Base-by-base conservation (phyloP, 2,888 invertebrate species). In the Blera fallax region DNA sequence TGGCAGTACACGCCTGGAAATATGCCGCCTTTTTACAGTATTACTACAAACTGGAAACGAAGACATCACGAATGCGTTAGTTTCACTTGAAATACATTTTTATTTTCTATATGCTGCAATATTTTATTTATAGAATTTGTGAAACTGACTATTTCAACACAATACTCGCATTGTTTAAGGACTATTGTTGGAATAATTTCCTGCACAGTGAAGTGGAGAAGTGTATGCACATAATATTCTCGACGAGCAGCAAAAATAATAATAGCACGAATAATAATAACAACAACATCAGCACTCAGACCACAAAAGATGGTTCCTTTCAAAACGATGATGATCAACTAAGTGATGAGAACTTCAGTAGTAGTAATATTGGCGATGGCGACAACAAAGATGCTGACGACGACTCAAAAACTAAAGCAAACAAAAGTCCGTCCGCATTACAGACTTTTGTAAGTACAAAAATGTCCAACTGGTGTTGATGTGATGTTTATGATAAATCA, bases 131-230 rank as follows among this genome's bases (percentile, higher is more conserved):
- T 32, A 92, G 91, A 72, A 90, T 92, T 79, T 92, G 92, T 88
- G 89, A 90, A 87, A 92, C 93, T 91, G 94, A 94, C 87, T 95
- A 94, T 45, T 93, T 94, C 89, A 93, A 93, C 88, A 93, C 94
- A 89, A 93, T 96, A 89, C 93, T 98, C 94, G 96, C 97, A 92
- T 94, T 98, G 92, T 96, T 98, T 94, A 97, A 98, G 93, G 94
- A 94, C 92, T 97, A 96, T 93, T 94, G 95, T 87, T 96, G 97
- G 96, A 98, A 99, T 94, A 98, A 98, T 94, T 98, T 99, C 93
- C 94, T 99, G 91, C 98, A 99, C 93, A 96, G 96, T 88, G 97
- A 97, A 93, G 96, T 97, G 88, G 95, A 96, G 92, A 94, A 95
- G 91, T 96, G 97, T 91, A 93, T 98, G 89, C 93, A 94, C 83